Evolutionary conservation across 1,140 invertebrate genomes (phyloP).

Genomic region (Cyclargus thomasi): DNA sequence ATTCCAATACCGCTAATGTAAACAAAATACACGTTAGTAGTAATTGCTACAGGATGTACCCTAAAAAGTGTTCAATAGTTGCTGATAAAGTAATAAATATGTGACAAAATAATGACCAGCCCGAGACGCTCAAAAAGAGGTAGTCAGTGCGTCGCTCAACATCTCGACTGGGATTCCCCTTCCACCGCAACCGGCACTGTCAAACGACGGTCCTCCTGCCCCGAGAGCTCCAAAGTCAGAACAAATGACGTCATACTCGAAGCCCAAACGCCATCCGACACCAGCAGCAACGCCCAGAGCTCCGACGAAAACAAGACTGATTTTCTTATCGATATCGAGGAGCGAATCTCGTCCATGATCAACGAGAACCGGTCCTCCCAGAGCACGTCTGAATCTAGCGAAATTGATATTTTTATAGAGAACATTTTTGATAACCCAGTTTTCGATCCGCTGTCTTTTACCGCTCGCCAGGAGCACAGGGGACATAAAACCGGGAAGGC

Average conservation of each 20-base stretch:
- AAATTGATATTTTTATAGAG: slow-evolving; percentile 61
- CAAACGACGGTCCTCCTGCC: slow-evolving; percentile 76
- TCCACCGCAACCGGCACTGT: slow-evolving; percentile 80
- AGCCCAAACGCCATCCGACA: slow-evolving; percentile 57
- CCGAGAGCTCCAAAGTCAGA: slow-evolving; percentile 46
- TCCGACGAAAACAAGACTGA: slow-evolving; percentile 52
- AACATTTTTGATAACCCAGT: slow-evolving; percentile 48
- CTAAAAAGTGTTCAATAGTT: too few relatives aligned
- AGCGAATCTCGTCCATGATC: slow-evolving; percentile 68
- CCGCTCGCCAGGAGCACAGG: neutral
- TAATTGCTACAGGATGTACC: too few relatives aligned
- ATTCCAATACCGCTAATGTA: slow-evolving; percentile 40
- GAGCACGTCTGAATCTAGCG: slow-evolving; percentile 65
- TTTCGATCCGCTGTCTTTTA: neutral
- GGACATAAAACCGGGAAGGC: slow-evolving; percentile 20
- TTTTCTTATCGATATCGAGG: slow-evolving; percentile 58
- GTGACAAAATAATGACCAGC: slow-evolving; percentile 67
- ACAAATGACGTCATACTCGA: slow-evolving; percentile 48
- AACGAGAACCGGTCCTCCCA: slow-evolving; percentile 65
- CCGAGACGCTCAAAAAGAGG: slow-evolving; percentile 63
- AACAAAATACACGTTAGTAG: slow-evolving; percentile 11
- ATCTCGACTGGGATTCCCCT: slow-evolving; percentile 81
- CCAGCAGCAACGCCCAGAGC: slow-evolving; percentile 53
- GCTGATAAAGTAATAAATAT: slow-evolving; percentile 39
- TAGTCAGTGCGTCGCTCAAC: slow-evolving; percentile 56